Conservation (phyloP, 1,140 invertebrate genomes). For the Drosophila lacteicornis region DNA sequence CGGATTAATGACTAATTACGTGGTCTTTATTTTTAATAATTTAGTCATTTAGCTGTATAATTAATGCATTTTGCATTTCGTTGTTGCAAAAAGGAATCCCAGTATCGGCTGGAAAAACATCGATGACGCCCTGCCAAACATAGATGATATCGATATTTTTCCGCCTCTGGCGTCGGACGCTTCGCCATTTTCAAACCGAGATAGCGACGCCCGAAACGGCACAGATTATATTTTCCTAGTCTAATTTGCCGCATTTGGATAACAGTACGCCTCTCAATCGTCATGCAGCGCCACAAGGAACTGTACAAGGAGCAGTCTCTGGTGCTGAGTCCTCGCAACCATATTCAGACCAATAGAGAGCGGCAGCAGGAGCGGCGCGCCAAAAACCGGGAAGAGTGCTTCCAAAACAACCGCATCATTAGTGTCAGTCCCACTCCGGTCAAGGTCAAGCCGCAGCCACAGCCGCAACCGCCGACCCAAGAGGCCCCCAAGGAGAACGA, state of each 20-base stretch:
- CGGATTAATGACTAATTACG: no score
- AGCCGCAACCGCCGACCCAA: not conserved
- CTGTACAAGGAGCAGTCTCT: constrained; percentile 50
- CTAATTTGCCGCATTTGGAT: not conserved
- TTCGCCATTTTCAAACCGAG: constrained; percentile 38
- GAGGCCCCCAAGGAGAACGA: constrained; percentile 22
- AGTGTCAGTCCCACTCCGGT: constrained; percentile 39
- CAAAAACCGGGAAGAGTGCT: constrained; percentile 52
- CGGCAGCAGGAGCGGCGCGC: constrained; percentile 35
- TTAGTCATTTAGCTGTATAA: no score
- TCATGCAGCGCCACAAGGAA: constrained; percentile 42
- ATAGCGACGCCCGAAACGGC: not conserved
- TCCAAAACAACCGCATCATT: constrained; percentile 57
- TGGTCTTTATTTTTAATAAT: no score
- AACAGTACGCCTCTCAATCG: no score
- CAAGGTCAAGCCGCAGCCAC: not conserved
- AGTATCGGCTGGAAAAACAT: no score
- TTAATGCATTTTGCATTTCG: no score
- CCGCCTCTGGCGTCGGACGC: constrained; percentile 8
- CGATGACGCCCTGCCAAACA: no score
- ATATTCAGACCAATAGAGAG: constrained; percentile 44
- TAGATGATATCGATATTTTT: no score
- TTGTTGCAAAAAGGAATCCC: no score
- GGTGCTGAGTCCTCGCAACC: constrained; percentile 40
- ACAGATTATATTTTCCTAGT: not conserved